These are phyloP conservation scores for Sinentomon sp. DNA, from an alignment of 2,888 invertebrate genomes.

Conservation along the genomic window DNA sequence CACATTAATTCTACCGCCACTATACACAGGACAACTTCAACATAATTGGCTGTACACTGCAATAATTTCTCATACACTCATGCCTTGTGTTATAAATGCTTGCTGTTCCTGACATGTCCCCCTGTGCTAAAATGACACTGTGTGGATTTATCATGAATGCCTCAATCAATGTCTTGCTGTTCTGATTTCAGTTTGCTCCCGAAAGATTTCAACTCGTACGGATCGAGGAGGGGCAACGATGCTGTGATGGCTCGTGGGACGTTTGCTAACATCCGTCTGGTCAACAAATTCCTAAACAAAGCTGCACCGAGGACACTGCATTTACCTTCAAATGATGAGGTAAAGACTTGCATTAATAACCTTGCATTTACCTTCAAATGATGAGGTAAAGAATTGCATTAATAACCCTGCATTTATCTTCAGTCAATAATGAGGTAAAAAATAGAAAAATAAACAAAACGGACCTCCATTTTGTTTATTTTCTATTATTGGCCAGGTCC, in stretches of 20 bases:
- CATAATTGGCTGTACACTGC: too few species aligned
- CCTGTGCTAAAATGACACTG: too few species aligned
- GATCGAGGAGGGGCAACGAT: conserved; percentile 86
- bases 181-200: conserved; percentile 40
- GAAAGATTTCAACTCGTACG: conserved; percentile 91
- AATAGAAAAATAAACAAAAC: too few species aligned
- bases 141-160: too few species aligned
- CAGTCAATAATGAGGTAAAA: conserved; percentile 42
- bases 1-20: too few species aligned
- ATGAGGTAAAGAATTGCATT: conserved; percentile 53
- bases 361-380: conserved; percentile 55
- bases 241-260: conserved; percentile 92
- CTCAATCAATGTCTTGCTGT: too few species aligned
- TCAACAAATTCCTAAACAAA: conserved; percentile 57
- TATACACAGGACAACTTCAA: too few species aligned
- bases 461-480: too few species aligned
- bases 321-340: conserved; percentile 57
- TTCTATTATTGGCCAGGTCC: too few species aligned
- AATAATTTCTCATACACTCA: too few species aligned
- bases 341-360: conserved; percentile 52
- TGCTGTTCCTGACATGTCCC: too few species aligned
- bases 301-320: conserved; percentile 66
- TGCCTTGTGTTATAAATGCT: not conserved
- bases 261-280: conserved; percentile 85
- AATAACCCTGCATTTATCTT: conserved; percentile 58